phyloP scores from a whole-genome alignment of 2,113 vertebrate species.

The Megaptera novaeangliae region DNA sequence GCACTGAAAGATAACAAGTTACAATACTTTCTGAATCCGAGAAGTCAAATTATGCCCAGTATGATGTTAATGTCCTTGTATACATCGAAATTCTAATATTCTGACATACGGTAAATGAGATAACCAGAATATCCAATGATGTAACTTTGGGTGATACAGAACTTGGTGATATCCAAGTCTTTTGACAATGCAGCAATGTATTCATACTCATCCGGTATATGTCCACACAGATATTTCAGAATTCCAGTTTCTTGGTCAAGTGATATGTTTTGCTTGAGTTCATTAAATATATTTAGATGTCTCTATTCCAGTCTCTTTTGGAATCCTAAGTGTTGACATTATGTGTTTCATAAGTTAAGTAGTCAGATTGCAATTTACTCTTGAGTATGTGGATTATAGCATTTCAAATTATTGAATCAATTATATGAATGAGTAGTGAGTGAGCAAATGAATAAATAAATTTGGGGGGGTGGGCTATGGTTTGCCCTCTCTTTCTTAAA shows the following conservation, averaged over 20 bases:
- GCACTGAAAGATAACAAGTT: slow-evolving; percentile 30
- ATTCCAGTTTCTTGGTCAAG: slow-evolving; percentile 21
- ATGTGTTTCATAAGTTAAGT: not conserved
- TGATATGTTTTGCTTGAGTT: not conserved
- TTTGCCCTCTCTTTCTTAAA: not conserved
- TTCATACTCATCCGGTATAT: not conserved
- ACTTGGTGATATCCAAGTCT: not conserved
- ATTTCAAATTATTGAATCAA: not conserved
- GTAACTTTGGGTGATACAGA: not conserved
- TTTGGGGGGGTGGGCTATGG: not conserved
- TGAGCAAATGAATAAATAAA: not conserved
- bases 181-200: not conserved
- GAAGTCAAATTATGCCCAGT: slow-evolving; percentile 21
- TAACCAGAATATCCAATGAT: not conserved
- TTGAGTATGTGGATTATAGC: not conserved
- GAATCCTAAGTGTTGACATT: not conserved
- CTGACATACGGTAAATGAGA: not conserved
- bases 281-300: slow-evolving; percentile 47
- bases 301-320: not conserved
- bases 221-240: slow-evolving; percentile 15
- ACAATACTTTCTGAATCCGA: slow-evolving; percentile 38
- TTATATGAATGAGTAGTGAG: not conserved
- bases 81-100: not conserved
- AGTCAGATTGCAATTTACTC: not conserved
- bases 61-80: not conserved